Evolutionary conservation across 2,888 invertebrate genomes (phyloP).

Genomic region (Chironomus tentans): DNA sequence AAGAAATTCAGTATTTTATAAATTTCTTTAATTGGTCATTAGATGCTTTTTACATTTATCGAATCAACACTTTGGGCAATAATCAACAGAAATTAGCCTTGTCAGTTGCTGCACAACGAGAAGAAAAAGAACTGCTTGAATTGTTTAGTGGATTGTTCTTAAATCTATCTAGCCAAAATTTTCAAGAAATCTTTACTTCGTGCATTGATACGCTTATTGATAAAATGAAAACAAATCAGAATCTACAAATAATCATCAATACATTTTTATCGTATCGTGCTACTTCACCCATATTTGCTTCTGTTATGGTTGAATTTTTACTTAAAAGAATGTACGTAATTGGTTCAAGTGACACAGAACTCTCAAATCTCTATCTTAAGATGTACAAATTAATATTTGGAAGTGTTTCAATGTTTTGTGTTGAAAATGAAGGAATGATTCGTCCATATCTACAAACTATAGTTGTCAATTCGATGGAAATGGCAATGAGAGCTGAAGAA

Average conservation of each 20-base stretch:
- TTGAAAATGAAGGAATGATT: conserved; percentile 96
- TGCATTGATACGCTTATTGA: conserved; percentile 94
- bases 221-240: conserved; percentile 85
- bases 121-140: conserved; percentile 95
- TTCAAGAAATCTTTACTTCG: conserved; percentile 91
- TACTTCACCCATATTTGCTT: conserved; percentile 92
- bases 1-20: conserved; percentile 84
- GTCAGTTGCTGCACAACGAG: conserved; percentile 74
- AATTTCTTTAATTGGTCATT: conserved; percentile 90
- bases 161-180: conserved; percentile 91
- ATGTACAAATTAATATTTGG: conserved; percentile 96
- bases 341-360: conserved; percentile 82
- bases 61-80: conserved; percentile 48
- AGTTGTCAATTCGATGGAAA: conserved; percentile 90
- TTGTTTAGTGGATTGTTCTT: conserved; percentile 97
- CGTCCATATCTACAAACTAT: conserved; percentile 94
- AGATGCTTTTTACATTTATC: conserved; percentile 91
- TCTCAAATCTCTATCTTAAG: conserved; percentile 85
- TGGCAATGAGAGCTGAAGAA: conserved; percentile 94
- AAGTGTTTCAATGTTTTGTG: conserved; percentile 88
- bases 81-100: conserved; percentile 40
- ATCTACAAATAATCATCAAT: conserved; percentile 89
- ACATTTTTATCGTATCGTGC: conserved; percentile 87
- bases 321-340: conserved; percentile 93
- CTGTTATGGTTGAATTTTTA: conserved; percentile 89